Base-by-base conservation (phyloP, 2,797 vertebrate species). In the Simalia tracyae region DNA sequence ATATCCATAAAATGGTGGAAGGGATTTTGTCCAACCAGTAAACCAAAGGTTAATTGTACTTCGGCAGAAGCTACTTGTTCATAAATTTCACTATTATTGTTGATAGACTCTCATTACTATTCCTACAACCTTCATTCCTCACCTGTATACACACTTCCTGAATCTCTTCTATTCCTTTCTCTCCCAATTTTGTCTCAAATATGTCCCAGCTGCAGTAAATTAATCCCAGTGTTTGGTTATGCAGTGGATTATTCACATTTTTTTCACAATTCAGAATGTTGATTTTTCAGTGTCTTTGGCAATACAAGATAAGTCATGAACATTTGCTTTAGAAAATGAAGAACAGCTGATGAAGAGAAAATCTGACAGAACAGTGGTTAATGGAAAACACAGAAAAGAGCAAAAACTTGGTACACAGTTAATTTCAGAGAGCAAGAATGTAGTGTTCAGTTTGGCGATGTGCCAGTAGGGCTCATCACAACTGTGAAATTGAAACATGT, bases 101-200 rank as follows among this genome's bases (percentile, higher is more conserved):
- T 88, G 0, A 0, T 66, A 85, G 63, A 6, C 91, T 68, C 3
- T 50, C 1, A 17, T 31, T 72, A 87, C 76, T 60, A 31, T 26
- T 92, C 2, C 26, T 56, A 4, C 86, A 91, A 28, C n/a, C 93
- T 92, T 59, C 88, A 36, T 76, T 57, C 90, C 7, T 64, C n/a
- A 46, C 54, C 89, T 89, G 9, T 14, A 0, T 0, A 15, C 0
- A 54, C 64, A 84, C 57, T 91, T 12, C 19, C 60, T 89, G 72
- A 94, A 90, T 2, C 36, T 12, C 89, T 94, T 60, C 87, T 87
- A 68, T 86, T 61, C 5, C 56, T 92, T 93, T 93, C 54, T 88
- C 28, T 50, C 24, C 28, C 66, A 60, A 72, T 46, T 86, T 11
- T 86, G 46, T 81, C 19, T 2, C 54, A 89, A 84, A 84, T n/a